Base-by-base conservation (phyloP, 2,888 invertebrate genomes). In the Mythimna ferrago region DNA sequence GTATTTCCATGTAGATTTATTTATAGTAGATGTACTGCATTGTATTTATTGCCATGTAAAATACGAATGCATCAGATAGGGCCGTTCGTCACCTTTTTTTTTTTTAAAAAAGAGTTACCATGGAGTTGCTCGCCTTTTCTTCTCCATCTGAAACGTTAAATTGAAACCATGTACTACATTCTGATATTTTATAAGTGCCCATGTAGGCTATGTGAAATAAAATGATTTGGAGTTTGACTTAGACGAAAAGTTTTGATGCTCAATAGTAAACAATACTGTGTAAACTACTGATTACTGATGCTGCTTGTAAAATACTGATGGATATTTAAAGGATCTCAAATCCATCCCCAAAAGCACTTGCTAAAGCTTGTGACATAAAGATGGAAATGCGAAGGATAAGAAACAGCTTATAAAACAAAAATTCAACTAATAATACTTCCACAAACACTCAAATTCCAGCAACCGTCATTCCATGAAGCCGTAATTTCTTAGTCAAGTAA, bases 401-500 rank as follows among this genome's bases (percentile, higher is more conserved):
- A 14, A 14, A 61, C 21, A 41, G 61, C 61, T n/a, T 41, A 14
- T 61, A 41, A 41, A 61, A 61, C 14, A 41, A 21, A 60, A 41
- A 41, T 11, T 35, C 10, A 58, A 58, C 54, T 21, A 56, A 51
- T 26, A 57, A 63, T 65, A 35, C 61, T 35, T 53, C 21, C n/a
- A 26, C 58, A 58, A 73, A 61, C 54, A 66, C 19, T 78, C 65
- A 61, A 76, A 77, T 73, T 58, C 53, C 48, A 63, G 65, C 71
- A 58, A n/a, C 48, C 57, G 73, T 73, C 62, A 54, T 73, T 58
- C 32, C 9, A 57, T 44, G 48, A 57, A 54, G 26, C 70, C 19
- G 60, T 76, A 78, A 78, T 71, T 64, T 76, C 71, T 76, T 53
- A 60, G 58, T 51, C 19, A 66, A 77, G 56, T 64, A 80, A 76